phyloP scores from a whole-genome alignment of 1,140 invertebrate genomes.

The Metopolophium dirhodum region DNA sequence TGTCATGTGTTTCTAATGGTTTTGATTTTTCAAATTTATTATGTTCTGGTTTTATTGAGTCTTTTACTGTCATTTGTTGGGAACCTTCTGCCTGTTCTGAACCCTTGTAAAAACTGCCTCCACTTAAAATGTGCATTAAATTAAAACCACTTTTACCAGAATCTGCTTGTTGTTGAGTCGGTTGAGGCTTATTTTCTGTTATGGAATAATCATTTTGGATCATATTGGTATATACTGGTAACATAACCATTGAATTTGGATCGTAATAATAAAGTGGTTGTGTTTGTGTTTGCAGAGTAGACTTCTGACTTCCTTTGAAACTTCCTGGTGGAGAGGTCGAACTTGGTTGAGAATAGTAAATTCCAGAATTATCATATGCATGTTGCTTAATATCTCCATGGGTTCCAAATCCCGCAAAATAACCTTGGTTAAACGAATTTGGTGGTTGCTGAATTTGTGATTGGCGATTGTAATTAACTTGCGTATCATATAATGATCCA shows the following conservation, averaged over 20 bases:
- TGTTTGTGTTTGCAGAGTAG: background rate
- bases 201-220: constrained; percentile 26
- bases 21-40: constrained; percentile 43
- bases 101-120: constrained; percentile 44
- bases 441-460: constrained; percentile 38
- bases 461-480: constrained; percentile 23
- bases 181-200: background rate
- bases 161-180: background rate
- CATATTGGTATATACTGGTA: constrained; percentile 47
- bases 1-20: constrained; percentile 25
- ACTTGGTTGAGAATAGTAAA: background rate
- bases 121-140: constrained; percentile 51
- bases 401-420: background rate
- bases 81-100: constrained; percentile 48
- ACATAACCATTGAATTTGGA: constrained; percentile 45
- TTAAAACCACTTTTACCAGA: constrained; percentile 27
- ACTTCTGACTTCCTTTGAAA: constrained; percentile 39
- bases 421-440: background rate
- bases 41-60: constrained; percentile 26
- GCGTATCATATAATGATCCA: constrained; percentile 19
- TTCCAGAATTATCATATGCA: constrained; percentile 5
- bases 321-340: background rate
- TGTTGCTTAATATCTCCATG: constrained; percentile 21
- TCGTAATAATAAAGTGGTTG: constrained; percentile 52
- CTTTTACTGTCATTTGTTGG: constrained; percentile 26